A percentile compares a stretch with the other conserved stretches of the same genome.
phyloP scores from a whole-genome alignment of 2,113 vertebrate genomes.

The Macquaria ambigua region DNA sequence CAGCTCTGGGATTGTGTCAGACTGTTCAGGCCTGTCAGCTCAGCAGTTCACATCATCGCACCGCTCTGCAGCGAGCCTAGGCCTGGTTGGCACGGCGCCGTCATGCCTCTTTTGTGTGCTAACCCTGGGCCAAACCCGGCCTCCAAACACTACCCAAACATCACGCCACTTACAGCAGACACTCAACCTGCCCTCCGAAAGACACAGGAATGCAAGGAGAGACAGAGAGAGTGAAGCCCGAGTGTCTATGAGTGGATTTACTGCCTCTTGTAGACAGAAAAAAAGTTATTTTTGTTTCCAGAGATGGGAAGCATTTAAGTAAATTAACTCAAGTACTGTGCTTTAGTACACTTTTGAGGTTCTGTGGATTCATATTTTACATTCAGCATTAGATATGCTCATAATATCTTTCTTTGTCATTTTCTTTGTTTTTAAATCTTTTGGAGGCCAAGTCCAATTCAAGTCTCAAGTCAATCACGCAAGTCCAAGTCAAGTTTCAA shows the following conservation, averaged over 20 bases:
- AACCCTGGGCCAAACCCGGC: conserved; percentile 35
- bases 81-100: conserved; percentile 45
- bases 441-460: too few species aligned
- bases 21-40: conserved; percentile 15
- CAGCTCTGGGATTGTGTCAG: neutral
- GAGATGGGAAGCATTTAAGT: neutral
- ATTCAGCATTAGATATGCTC: neutral
- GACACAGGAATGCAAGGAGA: conserved; percentile 35
- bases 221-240: neutral
- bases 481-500: too few species aligned
- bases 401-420: neutral
- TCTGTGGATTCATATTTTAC: too few species aligned
- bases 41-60: conserved; percentile 7
- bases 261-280: neutral
- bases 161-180: conserved; percentile 38
- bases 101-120: conserved; percentile 42
- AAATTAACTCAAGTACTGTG: neutral
- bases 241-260: neutral
- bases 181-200: conserved; percentile 31
- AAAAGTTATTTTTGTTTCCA: neutral
- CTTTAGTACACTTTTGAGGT: neutral
- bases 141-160: conserved; percentile 53
- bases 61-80: conserved; percentile 22
- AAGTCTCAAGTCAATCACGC: too few species aligned
- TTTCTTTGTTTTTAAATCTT: too few species aligned